Percentiles rank a stretch among this genome's conserved stretches.
Evolutionary conservation across 2,113 vertebrate genomes (phyloP).

Genomic region (Equus quagga): DNA sequence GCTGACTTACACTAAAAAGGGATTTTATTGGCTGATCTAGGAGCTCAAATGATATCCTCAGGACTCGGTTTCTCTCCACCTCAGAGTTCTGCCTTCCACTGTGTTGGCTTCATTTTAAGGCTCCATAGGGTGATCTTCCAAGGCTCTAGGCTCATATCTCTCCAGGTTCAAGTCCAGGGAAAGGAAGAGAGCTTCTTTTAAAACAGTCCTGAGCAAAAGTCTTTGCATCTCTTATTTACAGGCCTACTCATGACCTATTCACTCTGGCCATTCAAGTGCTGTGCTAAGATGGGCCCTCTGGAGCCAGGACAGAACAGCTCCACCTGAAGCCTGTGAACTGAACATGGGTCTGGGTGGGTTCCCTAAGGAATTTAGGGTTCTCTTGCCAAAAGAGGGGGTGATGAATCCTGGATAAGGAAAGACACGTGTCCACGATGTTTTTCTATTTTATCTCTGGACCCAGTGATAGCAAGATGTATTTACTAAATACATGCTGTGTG

Average conservation of each 20-base stretch:
- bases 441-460: constrained; percentile 35
- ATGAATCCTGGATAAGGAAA: constrained; percentile 19
- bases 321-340: background rate
- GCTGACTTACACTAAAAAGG: constrained; percentile 20
- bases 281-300: background rate
- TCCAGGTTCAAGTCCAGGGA: background rate
- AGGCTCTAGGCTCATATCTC: background rate
- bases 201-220: background rate
- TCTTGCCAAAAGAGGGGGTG: background rate
- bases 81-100: background rate
- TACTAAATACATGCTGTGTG: constrained; percentile 3
- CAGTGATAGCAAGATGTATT: background rate
- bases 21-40: background rate
- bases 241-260: background rate
- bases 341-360: background rate
- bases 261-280: background rate
- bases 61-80: background rate
- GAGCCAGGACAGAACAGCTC: background rate
- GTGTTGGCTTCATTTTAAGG: constrained; percentile 15
- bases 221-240: background rate
- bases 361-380: background rate
- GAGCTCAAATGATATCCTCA: background rate
- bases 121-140: background rate
- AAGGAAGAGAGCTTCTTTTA: background rate
- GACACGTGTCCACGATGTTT: background rate